Conservation (phyloP, 2,888 invertebrate species). For the Chironomus tentans region DNA sequence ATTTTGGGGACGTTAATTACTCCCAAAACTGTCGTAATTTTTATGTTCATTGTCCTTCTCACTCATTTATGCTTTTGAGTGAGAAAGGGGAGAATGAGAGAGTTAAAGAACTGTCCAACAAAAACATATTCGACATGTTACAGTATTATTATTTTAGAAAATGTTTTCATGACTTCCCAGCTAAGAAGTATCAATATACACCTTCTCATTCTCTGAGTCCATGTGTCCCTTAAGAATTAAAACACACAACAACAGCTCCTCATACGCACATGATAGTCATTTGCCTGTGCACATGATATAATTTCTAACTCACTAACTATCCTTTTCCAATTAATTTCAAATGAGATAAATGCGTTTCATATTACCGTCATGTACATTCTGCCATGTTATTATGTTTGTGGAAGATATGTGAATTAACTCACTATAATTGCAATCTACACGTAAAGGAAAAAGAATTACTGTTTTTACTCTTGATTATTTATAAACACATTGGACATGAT, state of each 20-base stretch:
- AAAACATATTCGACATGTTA: background rate
- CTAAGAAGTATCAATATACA: constrained; percentile 22
- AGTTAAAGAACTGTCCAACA: background rate
- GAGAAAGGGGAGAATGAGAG: no score
- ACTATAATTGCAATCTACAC: background rate
- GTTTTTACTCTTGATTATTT: no score
- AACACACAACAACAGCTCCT: background rate
- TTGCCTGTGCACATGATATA: constrained; percentile 14
- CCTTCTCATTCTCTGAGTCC: background rate
- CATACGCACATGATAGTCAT: background rate
- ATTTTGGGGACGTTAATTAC: constrained; percentile 39
- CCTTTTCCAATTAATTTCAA: constrained; percentile 27
- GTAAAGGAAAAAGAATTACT: no score
- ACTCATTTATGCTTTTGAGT: background rate
- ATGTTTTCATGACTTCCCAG: background rate
- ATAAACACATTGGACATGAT: no score
- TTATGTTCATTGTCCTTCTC: constrained; percentile 21
- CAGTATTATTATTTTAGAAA: background rate
- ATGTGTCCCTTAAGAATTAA: background rate
- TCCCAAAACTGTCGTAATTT: constrained; percentile 37
- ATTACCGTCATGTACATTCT: background rate
- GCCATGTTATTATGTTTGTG: background rate
- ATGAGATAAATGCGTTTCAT: constrained; percentile 20
- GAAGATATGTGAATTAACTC: background rate
- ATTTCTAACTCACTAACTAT: background rate